Percentiles rank a stretch among this genome's conserved stretches.
phyloP scores from a whole-genome alignment of 2,888 invertebrate species.

The Drosophila testacea region DNA sequence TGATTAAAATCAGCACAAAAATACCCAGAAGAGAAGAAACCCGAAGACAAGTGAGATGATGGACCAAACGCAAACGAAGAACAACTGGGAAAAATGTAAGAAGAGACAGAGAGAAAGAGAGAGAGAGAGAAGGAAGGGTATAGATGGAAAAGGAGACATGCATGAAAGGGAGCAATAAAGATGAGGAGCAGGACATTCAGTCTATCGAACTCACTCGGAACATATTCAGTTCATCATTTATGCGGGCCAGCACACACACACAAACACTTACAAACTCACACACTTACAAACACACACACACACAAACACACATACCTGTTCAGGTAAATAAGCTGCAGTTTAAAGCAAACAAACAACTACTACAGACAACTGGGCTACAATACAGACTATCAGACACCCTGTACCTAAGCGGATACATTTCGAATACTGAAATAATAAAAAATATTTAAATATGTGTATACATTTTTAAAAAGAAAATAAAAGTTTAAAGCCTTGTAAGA shows the following conservation, averaged over 20 bases:
- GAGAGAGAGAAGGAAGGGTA: slow-evolving; percentile 7
- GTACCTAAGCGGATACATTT: too few relatives aligned
- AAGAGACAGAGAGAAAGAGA: neutral
- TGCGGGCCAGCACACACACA: slow-evolving; percentile 55
- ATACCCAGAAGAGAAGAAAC: slow-evolving; percentile 21
- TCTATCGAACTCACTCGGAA: slow-evolving; percentile 31
- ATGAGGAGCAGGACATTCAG: slow-evolving; percentile 26
- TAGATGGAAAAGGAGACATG: neutral
- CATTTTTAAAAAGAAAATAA: too few relatives aligned
- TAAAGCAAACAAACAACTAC: slow-evolving; percentile 62
- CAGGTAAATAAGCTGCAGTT: slow-evolving; percentile 71
- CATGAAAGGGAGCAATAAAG: neutral
- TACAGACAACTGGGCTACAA: too few relatives aligned
- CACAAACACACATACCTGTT: neutral
- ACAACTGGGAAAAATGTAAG: neutral
- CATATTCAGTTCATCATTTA: slow-evolving; percentile 61
- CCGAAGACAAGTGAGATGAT: neutral
- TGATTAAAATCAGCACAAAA: slow-evolving; percentile 67
- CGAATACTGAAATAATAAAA: too few relatives aligned
- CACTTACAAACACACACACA: neutral
- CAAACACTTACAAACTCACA: slow-evolving; percentile 6
- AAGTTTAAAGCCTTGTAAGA: too few relatives aligned
- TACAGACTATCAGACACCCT: too few relatives aligned
- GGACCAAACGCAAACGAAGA: slow-evolving; percentile 5
- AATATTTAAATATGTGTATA: too few relatives aligned